These are phyloP conservation scores for Pangasianodon gigas DNA, from an alignment of 2,113 vertebrate genomes.

Conservation along the genomic window DNA sequence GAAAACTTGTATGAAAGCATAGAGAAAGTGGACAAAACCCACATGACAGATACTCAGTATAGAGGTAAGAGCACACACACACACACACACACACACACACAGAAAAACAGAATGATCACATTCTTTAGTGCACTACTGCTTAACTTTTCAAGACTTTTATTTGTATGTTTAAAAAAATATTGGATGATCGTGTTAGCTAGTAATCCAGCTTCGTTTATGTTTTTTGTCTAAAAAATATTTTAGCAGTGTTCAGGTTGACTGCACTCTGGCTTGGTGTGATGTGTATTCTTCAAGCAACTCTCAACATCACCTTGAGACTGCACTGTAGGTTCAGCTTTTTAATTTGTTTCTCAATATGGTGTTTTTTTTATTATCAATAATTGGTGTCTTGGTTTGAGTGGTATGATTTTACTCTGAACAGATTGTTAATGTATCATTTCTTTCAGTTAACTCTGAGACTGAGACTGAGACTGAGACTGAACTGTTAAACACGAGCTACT, in stretches of 20 bases:
- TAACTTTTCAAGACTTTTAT: background rate
- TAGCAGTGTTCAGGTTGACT: background rate
- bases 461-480: background rate
- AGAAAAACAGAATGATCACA: background rate
- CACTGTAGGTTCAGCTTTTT: background rate
- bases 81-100: background rate
- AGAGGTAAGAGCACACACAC: background rate
- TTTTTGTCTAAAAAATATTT: background rate
- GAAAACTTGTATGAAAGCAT: background rate
- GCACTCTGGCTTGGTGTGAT: slow-evolving; percentile 7
- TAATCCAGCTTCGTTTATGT: too few relatives aligned
- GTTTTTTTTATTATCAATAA: too few relatives aligned
- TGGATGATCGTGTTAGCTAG: too few relatives aligned
- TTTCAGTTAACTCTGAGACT: background rate
- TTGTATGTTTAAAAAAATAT: background rate
- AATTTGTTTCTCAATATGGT: too few relatives aligned
- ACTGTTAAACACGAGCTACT: background rate
- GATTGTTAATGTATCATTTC: background rate
- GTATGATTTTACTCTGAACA: background rate
- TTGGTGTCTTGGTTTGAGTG: background rate
- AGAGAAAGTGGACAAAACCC: background rate
- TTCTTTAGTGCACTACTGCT: background rate
- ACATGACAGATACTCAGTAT: background rate
- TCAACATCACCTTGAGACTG: slow-evolving; percentile 5
- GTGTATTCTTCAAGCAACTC: slow-evolving; percentile 19